Conservation (phyloP, 1,140 invertebrate genomes). For the Anoplophora glabripennis region DNA sequence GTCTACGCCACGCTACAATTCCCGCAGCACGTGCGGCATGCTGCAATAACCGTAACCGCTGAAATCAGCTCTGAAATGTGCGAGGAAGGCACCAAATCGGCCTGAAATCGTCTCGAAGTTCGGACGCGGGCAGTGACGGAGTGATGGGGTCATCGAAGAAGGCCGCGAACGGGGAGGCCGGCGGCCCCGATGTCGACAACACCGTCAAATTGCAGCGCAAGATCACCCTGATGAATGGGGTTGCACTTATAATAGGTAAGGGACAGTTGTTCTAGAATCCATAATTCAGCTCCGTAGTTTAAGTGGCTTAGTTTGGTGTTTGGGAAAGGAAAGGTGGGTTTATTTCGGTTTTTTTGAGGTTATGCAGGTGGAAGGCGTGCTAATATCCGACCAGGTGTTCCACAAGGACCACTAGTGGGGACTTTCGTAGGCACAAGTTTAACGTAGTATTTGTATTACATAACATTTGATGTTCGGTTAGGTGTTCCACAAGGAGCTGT, state of each 20-base stretch:
- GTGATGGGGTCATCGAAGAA: constrained; percentile 3
- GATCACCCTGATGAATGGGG: constrained; percentile 80
- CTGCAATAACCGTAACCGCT: not conserved
- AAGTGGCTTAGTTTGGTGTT: constrained; percentile 46
- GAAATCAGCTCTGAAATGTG: constrained; percentile 15
- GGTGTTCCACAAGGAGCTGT: too few relatives aligned
- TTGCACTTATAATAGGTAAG: constrained; percentile 65
- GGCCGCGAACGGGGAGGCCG: constrained; percentile 9
- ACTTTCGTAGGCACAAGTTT: too few relatives aligned
- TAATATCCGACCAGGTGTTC: too few relatives aligned
- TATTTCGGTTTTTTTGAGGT: too few relatives aligned
- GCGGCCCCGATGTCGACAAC: constrained; percentile 38
- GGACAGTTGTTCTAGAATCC: too few relatives aligned
- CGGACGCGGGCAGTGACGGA: too few relatives aligned
- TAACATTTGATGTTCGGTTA: too few relatives aligned
- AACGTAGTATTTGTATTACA: too few relatives aligned
- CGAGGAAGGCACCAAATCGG: constrained; percentile 8
- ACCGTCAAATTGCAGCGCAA: constrained; percentile 73
- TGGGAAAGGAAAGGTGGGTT: too few relatives aligned
- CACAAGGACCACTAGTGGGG: too few relatives aligned
- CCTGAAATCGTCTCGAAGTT: too few relatives aligned
- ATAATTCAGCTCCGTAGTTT: constrained; percentile 28
- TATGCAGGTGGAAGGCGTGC: too few relatives aligned
- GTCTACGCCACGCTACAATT: not conserved
- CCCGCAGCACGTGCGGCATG: constrained; percentile 14